A percentile compares a stretch with the other conserved stretches of the same genome.
Conservation (phyloP, 2,113 vertebrate genomes). For the Ameiurus melas region DNA sequence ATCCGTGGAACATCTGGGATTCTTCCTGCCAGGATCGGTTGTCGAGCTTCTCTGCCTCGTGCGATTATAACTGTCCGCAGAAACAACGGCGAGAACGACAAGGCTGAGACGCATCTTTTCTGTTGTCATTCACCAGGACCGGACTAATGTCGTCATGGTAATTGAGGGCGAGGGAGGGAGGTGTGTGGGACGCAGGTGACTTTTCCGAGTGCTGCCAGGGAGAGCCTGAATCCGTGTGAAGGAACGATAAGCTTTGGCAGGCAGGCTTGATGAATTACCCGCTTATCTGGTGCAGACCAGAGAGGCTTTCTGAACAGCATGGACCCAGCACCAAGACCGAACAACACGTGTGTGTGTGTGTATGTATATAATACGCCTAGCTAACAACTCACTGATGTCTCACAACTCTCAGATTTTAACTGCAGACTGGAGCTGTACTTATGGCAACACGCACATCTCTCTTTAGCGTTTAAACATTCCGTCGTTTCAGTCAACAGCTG, state of each 20-base stretch:
- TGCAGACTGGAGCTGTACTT: not conserved
- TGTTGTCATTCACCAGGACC: slow-evolving; percentile 68
- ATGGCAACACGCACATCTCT: not conserved
- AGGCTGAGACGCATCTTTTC: slow-evolving; percentile 68
- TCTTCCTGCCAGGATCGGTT: not conserved
- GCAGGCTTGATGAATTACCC: slow-evolving; percentile 79
- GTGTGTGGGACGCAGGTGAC: slow-evolving; percentile 54
- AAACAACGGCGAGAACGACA: slow-evolving; percentile 62
- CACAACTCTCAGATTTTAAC: not conserved
- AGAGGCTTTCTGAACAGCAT: slow-evolving; percentile 66
- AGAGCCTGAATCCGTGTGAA: slow-evolving; percentile 61
- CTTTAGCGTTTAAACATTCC: not conserved
- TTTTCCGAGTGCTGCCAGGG: slow-evolving; percentile 49
- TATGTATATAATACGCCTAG: not conserved
- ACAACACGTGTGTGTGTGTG: not conserved
- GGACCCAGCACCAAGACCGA: slow-evolving; percentile 35
- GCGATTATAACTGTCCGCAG: slow-evolving; percentile 45
- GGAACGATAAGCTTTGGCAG: slow-evolving; percentile 67
- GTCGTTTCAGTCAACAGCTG: not conserved
- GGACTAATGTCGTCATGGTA: slow-evolving; percentile 71
- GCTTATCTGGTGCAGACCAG: slow-evolving; percentile 77
- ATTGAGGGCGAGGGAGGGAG: slow-evolving; percentile 52
- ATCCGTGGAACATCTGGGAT: not conserved
- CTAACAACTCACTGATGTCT: not conserved
- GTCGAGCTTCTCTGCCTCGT: not conserved